phyloP scores from a whole-genome alignment of 2,797 vertebrate genomes.

The Semotilus atromaculatus region DNA sequence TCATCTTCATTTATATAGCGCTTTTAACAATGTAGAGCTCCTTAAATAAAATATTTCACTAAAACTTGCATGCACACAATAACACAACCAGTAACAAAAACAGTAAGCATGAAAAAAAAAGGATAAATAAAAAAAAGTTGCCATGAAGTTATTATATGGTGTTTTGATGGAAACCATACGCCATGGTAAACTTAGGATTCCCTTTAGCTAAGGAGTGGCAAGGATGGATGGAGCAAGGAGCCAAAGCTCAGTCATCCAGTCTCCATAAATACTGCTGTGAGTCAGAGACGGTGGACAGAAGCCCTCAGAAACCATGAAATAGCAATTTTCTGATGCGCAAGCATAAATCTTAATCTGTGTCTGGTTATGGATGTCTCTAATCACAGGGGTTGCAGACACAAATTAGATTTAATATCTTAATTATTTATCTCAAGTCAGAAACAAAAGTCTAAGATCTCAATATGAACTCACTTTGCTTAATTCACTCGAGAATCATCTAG shows the following conservation, averaged over 20 bases:
- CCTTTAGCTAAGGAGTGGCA: not conserved
- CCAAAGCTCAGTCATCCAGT: conserved; percentile 36
- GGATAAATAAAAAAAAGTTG: not conserved
- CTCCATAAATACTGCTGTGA: conserved; percentile 48
- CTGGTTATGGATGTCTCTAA: conserved; percentile 49
- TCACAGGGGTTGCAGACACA: conserved; percentile 26
- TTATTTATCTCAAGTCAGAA: not conserved
- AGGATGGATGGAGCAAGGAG: conserved; percentile 27
- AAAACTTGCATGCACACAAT: not conserved
- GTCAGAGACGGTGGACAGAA: conserved; percentile 44
- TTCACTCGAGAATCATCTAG: not conserved
- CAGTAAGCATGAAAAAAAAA: too few relatives aligned
- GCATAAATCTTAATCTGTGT: conserved; percentile 50
- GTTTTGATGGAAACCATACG: not conserved
- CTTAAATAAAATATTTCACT: not conserved
- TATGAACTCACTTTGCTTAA: not conserved
- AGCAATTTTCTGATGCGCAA: conserved; percentile 46
- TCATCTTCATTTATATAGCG: too few relatives aligned
- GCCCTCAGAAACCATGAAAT: conserved; percentile 46
- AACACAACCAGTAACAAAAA: too few relatives aligned
- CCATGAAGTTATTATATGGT: not conserved
- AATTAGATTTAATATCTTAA: not conserved
- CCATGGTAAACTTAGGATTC: not conserved
- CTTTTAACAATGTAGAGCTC: too few relatives aligned
- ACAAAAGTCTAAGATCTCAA: not conserved